Base-by-base conservation (phyloP, 1,140 invertebrate species). In the Drosophila ogumai region DNA sequence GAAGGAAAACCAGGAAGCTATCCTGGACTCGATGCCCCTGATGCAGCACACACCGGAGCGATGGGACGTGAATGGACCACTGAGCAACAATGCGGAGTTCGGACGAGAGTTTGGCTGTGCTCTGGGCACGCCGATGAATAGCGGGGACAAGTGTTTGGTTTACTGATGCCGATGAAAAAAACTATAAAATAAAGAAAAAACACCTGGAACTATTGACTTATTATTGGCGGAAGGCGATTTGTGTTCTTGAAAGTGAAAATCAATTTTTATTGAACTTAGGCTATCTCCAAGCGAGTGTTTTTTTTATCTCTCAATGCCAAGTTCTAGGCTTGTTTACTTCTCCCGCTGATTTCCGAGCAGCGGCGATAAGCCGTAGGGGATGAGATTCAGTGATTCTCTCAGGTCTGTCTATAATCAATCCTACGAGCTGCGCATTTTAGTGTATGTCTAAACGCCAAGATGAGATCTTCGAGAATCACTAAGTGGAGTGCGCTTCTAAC, bases 81-180 rank as follows among this genome's bases (percentile, higher is more conserved):
- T 92, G 5, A 75, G 75, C 41, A 91, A 91, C 49, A 82, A 71
- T 6, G 78, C 50, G 10, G 91, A 92, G 43, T 91, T 92, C 28
- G 76, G 74, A 9, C 41, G 81, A 4, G 91, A 92, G 36, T 92
- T 92, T 17, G 61, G 66, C 7, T 91, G 91, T 32, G 57, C 73
- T 0, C 38, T 79, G 31, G 91, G 91, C 68, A 72, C 75, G 0
- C 75, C 75, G 3, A 92, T 92, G 91, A 92, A 92, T 72, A 90
- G 64, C 12, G 87, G 76, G 17, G 91, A 92, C 55, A 92, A 92
- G 49, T 92, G 91, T 49, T 46, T 80, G 19, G 22, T 90, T 52
- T 92, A 81, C 75, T 91, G 64, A 75, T 25, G 6, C 6, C 25
- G 6, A 28, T 28, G 25, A 28, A 41, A 22, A 19, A 3, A 4